Evolutionary conservation across 2,888 invertebrate genomes (phyloP).

Genomic region (Agrochola lota): DNA sequence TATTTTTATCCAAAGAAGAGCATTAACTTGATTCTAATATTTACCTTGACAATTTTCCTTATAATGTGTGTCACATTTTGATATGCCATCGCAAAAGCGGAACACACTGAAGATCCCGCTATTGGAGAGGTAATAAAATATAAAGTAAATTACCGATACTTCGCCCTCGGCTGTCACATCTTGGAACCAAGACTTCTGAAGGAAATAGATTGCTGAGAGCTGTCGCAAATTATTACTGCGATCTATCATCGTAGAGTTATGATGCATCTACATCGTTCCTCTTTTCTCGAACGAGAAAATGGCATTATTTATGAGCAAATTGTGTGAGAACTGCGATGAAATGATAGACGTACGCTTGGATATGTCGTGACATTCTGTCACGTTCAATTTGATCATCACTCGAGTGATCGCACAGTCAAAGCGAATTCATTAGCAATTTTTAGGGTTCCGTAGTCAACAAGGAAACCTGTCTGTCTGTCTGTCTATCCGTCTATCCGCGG

Average conservation of each 20-base stretch:
- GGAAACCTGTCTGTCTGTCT: too few relatives aligned
- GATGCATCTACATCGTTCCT: constrained; percentile 11
- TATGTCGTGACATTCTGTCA: background rate
- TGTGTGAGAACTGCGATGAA: background rate
- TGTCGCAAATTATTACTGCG: constrained; percentile 32
- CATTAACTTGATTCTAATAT: background rate
- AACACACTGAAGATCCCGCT: background rate
- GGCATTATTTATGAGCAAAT: constrained; percentile 25
- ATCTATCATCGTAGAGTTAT: constrained; percentile 43
- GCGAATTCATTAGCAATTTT: background rate
- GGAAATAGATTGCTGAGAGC: constrained; percentile 37
- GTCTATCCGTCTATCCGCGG: too few relatives aligned
- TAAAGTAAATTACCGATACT: constrained; percentile 29
- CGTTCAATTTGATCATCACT: background rate
- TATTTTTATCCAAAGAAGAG: background rate
- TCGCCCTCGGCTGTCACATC: constrained; percentile 35
- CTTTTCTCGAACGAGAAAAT: constrained; percentile 15
- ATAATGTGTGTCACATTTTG: background rate
- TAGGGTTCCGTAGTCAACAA: too few relatives aligned
- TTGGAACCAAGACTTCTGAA: constrained; percentile 28
- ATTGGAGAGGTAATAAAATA: background rate
- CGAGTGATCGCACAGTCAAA: background rate
- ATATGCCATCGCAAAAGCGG: background rate
- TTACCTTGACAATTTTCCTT: background rate
- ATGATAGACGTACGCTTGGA: background rate